phyloP scores from a whole-genome alignment of 2,888 invertebrate species.

The Eilema caniola region DNA sequence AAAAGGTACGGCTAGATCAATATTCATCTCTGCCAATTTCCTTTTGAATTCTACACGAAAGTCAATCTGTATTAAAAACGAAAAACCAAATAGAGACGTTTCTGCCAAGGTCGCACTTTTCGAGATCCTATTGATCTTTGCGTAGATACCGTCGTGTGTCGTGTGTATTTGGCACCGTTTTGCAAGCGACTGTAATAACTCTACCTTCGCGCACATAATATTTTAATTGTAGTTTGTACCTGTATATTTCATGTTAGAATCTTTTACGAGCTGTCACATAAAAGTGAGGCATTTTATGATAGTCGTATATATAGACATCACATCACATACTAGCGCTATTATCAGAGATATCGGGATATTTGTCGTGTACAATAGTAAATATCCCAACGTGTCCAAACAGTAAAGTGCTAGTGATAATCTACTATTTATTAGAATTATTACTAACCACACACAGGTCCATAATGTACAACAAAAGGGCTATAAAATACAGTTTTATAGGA shows the following conservation, averaged over 20 bases:
- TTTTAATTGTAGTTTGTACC: not conserved
- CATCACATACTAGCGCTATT: not conserved
- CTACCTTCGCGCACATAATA: conserved; percentile 3
- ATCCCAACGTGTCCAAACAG: too few relatives aligned
- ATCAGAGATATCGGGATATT: too few relatives aligned
- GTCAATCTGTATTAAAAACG: not conserved
- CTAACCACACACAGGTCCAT: too few relatives aligned
- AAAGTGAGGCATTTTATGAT: not conserved
- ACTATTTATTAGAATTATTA: too few relatives aligned
- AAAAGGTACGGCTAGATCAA: not conserved
- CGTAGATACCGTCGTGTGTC: not conserved
- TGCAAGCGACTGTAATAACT: not conserved
- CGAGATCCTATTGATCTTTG: conserved; percentile 17
- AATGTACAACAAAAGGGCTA: not conserved
- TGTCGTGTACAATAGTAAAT: too few relatives aligned
- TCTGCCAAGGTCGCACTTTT: conserved; percentile 10
- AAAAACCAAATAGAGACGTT: conserved; percentile 1
- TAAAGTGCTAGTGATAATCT: too few relatives aligned
- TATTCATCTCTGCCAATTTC: not conserved
- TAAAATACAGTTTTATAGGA: not conserved
- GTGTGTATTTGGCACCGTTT: conserved; percentile 18
- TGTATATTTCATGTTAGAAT: not conserved
- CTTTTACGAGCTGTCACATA: not conserved
- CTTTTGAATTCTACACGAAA: not conserved
- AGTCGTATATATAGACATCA: not conserved